phyloP scores from a whole-genome alignment of 1,140 invertebrate species.

The Galleria mellonella region DNA sequence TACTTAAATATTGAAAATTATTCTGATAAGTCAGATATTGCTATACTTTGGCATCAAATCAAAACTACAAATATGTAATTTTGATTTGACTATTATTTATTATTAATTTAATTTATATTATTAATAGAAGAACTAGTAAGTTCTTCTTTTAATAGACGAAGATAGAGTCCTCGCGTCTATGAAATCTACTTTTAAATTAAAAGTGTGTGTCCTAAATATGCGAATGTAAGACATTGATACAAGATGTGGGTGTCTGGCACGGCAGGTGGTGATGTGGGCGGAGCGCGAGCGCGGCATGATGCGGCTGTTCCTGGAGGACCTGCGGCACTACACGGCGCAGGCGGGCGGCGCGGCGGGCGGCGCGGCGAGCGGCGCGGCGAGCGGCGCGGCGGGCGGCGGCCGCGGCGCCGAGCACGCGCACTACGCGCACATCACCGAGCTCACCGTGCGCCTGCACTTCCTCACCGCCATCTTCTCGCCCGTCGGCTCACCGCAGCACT shows the following conservation, averaged over 20 bases:
- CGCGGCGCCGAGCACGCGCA: slow-evolving; percentile 54
- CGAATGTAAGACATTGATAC: neutral
- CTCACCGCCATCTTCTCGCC: slow-evolving; percentile 94
- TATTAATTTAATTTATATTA: no score
- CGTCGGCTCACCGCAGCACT: slow-evolving; percentile 90
- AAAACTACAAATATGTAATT: no score
- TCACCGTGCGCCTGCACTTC: slow-evolving; percentile 93
- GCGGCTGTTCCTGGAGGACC: slow-evolving; percentile 92
- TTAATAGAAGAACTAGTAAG: no score
- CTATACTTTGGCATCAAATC: no score
- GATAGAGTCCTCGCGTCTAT: no score
- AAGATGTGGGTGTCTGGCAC: neutral
- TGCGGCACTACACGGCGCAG: slow-evolving; percentile 77
- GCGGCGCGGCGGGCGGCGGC: slow-evolving; percentile 24
- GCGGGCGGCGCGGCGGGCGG: slow-evolving; percentile 13
- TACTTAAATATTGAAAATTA: no score
- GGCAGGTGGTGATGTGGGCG: slow-evolving; percentile 88
- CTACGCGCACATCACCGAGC: slow-evolving; percentile 91
- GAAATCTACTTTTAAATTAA: no score
- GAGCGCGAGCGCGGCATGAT: slow-evolving; percentile 93
- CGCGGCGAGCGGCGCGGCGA: no score
- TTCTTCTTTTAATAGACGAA: no score
- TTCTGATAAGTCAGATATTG: no score
- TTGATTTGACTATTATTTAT: no score
- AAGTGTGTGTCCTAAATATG: neutral